Evolutionary conservation across 2,888 invertebrate species (phyloP), one percentile per base, ranked within the genome.

Genomic region (Acanthacorydalis orientalis): DNA sequence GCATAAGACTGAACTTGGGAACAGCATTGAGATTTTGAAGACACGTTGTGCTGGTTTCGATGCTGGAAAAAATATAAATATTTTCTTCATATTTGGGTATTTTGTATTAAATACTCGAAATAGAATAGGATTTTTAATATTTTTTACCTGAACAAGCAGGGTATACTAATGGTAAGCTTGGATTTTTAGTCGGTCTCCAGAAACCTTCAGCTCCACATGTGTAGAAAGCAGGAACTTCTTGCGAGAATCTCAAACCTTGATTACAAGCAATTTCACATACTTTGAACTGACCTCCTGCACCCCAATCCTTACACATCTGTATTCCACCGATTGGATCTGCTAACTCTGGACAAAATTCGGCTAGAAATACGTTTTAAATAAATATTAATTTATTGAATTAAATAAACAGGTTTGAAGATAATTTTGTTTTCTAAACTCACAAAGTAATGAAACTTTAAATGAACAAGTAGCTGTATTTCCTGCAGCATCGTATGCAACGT

Each of bases 201-300:
- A 91, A 88, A 38, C 96, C 97, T 77, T 96, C 95, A 47, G 87
- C 88, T n/a, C 93, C 95, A 61, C 97, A 97, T 1, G 91, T 91
- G 64, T 93, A 97, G 73, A 96, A 96, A 55, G 88, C 85, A 1
- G 96, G 93, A n/a, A 93, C 87, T 48, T 81, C 78, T 60, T 90
- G 86, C 0, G 93, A 91, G 71, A 97, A 97, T 54, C 85, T 73
- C 7, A 90, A 69, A n/a, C 89, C 88, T 49, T 78, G 67, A 54
- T 88, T 85, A 58, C 92, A 92, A 43, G 79, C 74, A 50, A 92
- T 91, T 65, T 91, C 90, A 63, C 95, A 96, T 1, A 93, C 87
- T 68, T 92, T 92, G 67, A 92, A 93, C 60, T 91, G 89, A 39
- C 93, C 90, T 47, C 91, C 91, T 2, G 93, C 91, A 43, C 95